Evolutionary conservation across 2,797 vertebrate species (phyloP).

Genomic region (Chiroxiphia lanceolata): DNA sequence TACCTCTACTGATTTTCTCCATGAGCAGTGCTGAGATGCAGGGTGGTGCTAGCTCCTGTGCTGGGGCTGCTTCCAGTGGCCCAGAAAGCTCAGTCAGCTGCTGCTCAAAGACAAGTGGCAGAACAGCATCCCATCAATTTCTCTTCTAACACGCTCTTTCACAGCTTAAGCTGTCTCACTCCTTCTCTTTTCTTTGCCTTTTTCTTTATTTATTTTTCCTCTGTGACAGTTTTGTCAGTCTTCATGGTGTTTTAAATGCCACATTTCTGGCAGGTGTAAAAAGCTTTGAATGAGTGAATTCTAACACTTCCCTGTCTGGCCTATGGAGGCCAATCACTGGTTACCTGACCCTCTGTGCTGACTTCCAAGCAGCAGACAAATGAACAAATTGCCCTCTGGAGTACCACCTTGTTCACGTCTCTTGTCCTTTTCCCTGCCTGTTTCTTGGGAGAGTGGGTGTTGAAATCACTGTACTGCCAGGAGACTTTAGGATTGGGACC

Average conservation of each 20-base stretch:
- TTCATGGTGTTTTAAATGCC: neutral
- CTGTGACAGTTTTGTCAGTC: neutral
- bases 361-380: neutral
- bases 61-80: neutral
- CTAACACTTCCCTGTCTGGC: neutral
- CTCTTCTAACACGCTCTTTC: neutral
- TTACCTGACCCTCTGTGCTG: neutral
- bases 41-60: neutral
- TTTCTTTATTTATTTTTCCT: neutral
- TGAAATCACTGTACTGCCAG: neutral
- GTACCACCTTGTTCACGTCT: neutral
- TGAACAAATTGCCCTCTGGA: neutral
- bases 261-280: neutral
- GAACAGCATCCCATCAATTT: neutral
- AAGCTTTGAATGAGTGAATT: neutral
- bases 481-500: neutral
- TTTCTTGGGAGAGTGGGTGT: neutral
- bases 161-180: neutral
- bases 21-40: neutral
- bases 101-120: neutral
- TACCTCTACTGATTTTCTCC: neutral
- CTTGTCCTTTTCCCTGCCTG: neutral
- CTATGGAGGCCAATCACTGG: neutral
- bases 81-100: neutral
- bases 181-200: neutral